Evolutionary conservation across 2,113 vertebrate genomes (phyloP), one percentile per base, ranked within the genome.

Genomic region (Castor canadensis): DNA sequence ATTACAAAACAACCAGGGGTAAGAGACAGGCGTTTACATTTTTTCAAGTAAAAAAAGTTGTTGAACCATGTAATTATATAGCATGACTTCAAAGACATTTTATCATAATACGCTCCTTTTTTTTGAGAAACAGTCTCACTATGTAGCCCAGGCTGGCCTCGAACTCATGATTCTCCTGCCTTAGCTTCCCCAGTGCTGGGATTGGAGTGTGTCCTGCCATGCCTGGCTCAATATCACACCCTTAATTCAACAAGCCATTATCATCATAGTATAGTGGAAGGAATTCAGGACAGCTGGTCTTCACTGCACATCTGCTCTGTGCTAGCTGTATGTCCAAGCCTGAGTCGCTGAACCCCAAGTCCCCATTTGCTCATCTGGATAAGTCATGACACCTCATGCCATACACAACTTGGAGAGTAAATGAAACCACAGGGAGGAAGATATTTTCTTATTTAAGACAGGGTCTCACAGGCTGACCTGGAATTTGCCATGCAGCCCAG

Each of bases 1-100:
- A 64, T 71, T 43, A 76, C 0, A 64, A 86, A 84, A 49, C 43
- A 84, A n/a, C n/a, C 13, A 43, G 6, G 30, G 49, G 1, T 28
- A 69, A 58, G 43, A 87, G 43, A 95, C 9, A 67, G 30, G 17
- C 20, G 13, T 81, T 10, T 19, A n/a, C 9, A 1, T 66, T 35
- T 96, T 73, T 87, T 71, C n/a, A 43, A 87, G 80, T 43, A 89
- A 94, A 95, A 95, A 47, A 47, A 9, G 15, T 24, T 26, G 32
- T 15, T 58, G 30, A 9, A 40, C 13, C 26, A 71, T 52, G 45
- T 15, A 69, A 87, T 66, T 64, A 84, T 4, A 84, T 56, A 83
- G 49, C 38, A 77, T 43, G 62, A 52, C 7, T 60, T 11, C 19
- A 60, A 75, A 64, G 45, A 47, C 17, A 72, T 52, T 80, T 16